phyloP scores from a whole-genome alignment of 1,140 invertebrate species.

The Drosophila truncata region DNA sequence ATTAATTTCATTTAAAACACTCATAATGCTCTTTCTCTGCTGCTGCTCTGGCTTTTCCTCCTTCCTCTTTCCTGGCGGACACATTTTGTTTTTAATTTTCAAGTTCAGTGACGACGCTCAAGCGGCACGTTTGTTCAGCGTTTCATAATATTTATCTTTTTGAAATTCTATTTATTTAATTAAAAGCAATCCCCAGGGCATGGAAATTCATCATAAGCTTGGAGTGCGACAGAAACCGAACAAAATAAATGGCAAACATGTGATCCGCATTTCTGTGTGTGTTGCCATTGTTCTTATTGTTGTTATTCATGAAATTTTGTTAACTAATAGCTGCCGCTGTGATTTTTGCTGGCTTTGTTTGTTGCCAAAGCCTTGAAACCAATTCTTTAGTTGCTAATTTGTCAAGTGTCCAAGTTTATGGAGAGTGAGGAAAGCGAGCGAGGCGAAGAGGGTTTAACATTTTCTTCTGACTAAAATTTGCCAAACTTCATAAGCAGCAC shows the following conservation, averaged over 20 bases:
- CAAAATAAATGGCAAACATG: conserved; percentile 72
- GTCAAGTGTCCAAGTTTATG: conserved; percentile 57
- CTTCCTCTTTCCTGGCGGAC: conserved; percentile 13
- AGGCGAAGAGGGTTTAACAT: not conserved
- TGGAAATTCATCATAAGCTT: conserved; percentile 69
- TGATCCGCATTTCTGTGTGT: conserved; percentile 44
- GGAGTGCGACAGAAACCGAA: conserved; percentile 14
- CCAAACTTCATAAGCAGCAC: not conserved
- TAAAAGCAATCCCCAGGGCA: conserved; percentile 42
- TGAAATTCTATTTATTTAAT: conserved; percentile 65
- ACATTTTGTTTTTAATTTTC: conserved; percentile 69
- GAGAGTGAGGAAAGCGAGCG: not conserved
- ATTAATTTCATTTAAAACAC: conserved; percentile 32
- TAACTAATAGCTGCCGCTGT: conserved; percentile 42
- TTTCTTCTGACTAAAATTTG: not conserved
- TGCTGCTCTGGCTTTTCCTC: not conserved
- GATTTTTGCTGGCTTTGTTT: conserved; percentile 13
- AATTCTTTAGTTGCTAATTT: conserved; percentile 70
- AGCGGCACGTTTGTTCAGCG: conserved; percentile 13
- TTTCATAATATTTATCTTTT: conserved; percentile 28
- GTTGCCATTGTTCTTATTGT: conserved; percentile 56
- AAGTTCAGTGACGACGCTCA: conserved; percentile 66
- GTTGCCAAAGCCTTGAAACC: conserved; percentile 53
- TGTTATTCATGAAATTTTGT: conserved; percentile 56
- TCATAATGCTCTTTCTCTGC: not conserved